Conservation (phyloP, 2,888 invertebrate species). For the Morpho achilles region DNA sequence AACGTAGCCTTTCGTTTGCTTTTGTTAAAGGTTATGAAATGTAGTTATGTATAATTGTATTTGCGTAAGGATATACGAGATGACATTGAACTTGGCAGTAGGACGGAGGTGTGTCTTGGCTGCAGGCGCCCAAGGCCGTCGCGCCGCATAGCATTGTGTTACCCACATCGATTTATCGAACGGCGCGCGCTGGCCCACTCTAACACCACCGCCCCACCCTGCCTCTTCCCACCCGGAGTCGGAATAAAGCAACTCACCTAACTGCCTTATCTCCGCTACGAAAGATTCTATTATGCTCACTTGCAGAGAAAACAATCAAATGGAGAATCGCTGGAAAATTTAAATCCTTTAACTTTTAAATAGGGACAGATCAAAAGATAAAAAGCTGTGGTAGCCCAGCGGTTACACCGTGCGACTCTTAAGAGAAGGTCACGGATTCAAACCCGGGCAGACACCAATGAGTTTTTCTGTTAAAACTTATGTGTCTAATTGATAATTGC, state of each 20-base stretch:
- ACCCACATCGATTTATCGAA: slow-evolving; percentile 74
- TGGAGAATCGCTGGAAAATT: too few species aligned
- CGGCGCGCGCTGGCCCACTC: slow-evolving; percentile 69
- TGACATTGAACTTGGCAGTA: slow-evolving; percentile 73
- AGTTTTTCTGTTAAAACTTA: too few species aligned
- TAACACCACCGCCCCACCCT: slow-evolving; percentile 18
- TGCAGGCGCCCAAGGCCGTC: slow-evolving; percentile 69
- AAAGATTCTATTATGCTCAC: slow-evolving; percentile 25
- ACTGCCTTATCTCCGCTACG: slow-evolving; percentile 33
- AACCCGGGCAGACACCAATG: too few species aligned
- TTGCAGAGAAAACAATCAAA: slow-evolving; percentile 8
- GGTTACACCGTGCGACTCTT: too few species aligned
- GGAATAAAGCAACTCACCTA: slow-evolving; percentile 38
- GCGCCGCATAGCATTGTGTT: slow-evolving; percentile 66
- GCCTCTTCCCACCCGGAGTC: slow-evolving; percentile 31
- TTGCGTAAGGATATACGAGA: slow-evolving; percentile 34
- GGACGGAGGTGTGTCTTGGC: slow-evolving; percentile 70
- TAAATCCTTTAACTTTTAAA: too few species aligned
- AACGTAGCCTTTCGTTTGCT: too few species aligned
- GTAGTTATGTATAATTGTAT: slow-evolving; percentile 18
- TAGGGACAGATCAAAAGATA: too few species aligned
- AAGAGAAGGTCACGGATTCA: too few species aligned
- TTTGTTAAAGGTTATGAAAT: too few species aligned
- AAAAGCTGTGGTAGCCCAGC: too few species aligned
- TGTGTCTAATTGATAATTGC: too few species aligned